A percentile compares a stretch with the other conserved stretches of the same genome.
Evolutionary conservation across 23 tunicate species (phyloP).

Genomic region (Styela clava): DNA sequence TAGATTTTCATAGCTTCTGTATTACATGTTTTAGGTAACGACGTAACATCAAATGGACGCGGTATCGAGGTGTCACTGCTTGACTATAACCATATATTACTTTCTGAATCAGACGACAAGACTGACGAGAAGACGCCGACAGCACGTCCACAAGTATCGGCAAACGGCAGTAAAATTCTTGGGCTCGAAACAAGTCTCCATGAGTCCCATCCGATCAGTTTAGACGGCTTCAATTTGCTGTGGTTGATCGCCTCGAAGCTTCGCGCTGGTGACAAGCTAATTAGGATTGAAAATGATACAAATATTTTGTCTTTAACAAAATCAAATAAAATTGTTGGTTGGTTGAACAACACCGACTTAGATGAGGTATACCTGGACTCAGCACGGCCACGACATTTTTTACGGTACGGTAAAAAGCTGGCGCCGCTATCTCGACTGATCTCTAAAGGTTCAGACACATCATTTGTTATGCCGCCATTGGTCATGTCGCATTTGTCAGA

Average conservation of each 20-base stretch:
- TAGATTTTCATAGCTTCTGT: not conserved
- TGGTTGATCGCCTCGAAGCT: constrained; percentile 83
- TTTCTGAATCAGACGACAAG: not conserved
- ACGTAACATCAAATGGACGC: not conserved
- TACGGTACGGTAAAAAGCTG: constrained; percentile 41
- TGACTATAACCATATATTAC: not conserved
- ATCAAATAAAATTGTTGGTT: not conserved
- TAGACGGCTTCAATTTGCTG: constrained; percentile 74
- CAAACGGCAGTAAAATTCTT: not conserved
- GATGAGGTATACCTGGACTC: constrained; percentile 46
- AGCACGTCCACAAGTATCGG: not conserved
- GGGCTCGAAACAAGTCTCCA: not conserved
- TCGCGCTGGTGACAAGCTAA: not conserved
- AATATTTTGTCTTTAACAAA: not conserved
- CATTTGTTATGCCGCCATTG: constrained; percentile 27
- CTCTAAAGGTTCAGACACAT: not conserved
- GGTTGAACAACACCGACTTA: constrained; percentile 3
- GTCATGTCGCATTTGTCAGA: not conserved
- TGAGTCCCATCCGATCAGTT: not conserved
- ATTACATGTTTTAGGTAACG: not conserved
- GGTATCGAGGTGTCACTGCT: constrained; percentile 17
- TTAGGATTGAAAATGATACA: not conserved
- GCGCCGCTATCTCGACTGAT: constrained; percentile 8
- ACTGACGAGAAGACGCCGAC: not conserved
- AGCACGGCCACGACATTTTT: constrained; percentile 34